Evolutionary conservation across 2,113 vertebrate species (phyloP).

Genomic region (Eublepharis macularius): DNA sequence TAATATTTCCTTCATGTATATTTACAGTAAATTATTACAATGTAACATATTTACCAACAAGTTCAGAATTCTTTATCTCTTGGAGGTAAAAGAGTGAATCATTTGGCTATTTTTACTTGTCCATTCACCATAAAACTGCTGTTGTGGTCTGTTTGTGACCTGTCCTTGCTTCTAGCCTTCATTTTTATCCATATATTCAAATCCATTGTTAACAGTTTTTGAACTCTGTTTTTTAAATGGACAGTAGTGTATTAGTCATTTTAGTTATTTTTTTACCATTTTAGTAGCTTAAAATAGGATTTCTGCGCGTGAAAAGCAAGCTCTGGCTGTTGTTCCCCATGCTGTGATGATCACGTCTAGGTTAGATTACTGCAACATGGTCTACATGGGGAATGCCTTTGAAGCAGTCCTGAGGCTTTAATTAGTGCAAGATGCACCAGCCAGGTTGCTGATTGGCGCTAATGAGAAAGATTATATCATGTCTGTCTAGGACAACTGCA

Average conservation of each 20-base stretch:
- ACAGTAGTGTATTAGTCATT: conserved; percentile 51
- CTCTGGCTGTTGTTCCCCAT: too few relatives aligned
- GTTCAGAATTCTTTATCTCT: background rate
- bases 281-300: background rate
- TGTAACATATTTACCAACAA: background rate
- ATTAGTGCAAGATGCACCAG: too few relatives aligned
- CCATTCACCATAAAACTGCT: conserved; percentile 54
- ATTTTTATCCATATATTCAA: conserved; percentile 8
- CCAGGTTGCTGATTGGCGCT: too few relatives aligned
- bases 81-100: background rate
- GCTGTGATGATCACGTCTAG: too few relatives aligned
- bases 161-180: conserved; percentile 50
- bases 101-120: conserved; percentile 36
- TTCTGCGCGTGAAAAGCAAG: conserved; percentile 24
- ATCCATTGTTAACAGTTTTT: conserved; percentile 25
- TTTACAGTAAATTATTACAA: conserved; percentile 17
- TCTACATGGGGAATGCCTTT: too few relatives aligned
- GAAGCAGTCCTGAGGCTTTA: too few relatives aligned
- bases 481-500: too few relatives aligned
- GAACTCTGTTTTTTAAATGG: conserved; percentile 52
- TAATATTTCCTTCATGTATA: conserved; percentile 34
- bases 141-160: conserved; percentile 55
- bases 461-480: too few relatives aligned
- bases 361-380: too few relatives aligned
- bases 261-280: background rate